A percentile compares a stretch with the other conserved stretches of the same genome.
phyloP scores from a whole-genome alignment of 2,113 vertebrate genomes.

The Pongo abelii region DNA sequence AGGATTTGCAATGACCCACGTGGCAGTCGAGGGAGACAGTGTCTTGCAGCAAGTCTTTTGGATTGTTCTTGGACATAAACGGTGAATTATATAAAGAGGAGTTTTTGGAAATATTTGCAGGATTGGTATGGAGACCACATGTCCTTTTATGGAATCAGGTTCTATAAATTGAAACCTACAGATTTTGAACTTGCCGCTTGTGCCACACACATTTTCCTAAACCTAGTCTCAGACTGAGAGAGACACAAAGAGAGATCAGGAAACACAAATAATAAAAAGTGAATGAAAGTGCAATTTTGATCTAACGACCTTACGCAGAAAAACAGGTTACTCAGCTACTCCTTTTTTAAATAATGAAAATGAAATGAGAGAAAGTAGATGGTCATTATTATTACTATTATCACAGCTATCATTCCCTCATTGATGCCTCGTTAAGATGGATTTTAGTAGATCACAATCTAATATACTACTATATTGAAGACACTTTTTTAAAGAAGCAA shows the following conservation, averaged over 20 bases:
- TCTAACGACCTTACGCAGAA: background rate
- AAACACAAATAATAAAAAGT: background rate
- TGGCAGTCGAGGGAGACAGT: background rate
- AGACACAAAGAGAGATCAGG: background rate
- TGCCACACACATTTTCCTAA: background rate
- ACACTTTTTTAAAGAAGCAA: background rate
- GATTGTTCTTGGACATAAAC: background rate
- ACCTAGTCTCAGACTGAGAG: background rate
- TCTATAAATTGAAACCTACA: background rate
- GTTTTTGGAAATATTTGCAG: background rate
- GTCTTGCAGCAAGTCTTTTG: background rate
- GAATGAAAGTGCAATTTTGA: background rate
- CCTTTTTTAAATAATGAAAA: slow-evolving; percentile 15
- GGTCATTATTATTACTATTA: background rate
- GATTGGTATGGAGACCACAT: background rate
- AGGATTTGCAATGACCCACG: background rate
- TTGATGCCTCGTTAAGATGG: background rate
- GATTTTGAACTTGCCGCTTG: background rate
- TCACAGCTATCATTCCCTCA: background rate
- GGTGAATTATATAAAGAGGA: background rate
- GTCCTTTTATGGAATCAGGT: background rate
- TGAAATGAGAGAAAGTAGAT: background rate
- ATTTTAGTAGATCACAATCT: background rate
- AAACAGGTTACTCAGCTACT: background rate
- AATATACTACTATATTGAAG: background rate